Base-by-base conservation (phyloP, 2,888 invertebrate genomes). In the Troides aeacus region DNA sequence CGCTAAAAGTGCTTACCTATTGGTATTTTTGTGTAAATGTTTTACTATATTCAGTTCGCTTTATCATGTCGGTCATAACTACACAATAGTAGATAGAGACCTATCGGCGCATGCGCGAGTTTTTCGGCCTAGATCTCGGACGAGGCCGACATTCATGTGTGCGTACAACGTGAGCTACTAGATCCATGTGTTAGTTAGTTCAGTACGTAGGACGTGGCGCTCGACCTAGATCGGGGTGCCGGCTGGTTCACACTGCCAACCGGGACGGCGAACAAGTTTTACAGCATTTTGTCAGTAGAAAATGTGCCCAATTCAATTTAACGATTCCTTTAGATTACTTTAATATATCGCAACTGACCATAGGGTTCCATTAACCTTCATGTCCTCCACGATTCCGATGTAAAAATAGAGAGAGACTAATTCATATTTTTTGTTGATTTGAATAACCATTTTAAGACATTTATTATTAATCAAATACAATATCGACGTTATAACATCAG, bases 101-200 rank as follows among this genome's bases (percentile, higher is more conserved):
- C 63, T 69, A 72, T 74, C 74, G 74, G 77, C 82, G 85, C 86
- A 85, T 84, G 87, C 86, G 87, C 82, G 83, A 82, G 79, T 84
- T 85, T 84, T 86, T 84, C 79, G 87, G 84, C 88, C 88, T 86
- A 87, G 81, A 84, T 88, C 78, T 78, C 77, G 78, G 79, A 80
- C 79, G 83, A 77, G 82, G 82, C 74, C 79, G 75, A 64, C 67
- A 61, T 58, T 42, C 61, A 69, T 75, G 78, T 77, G 79, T 76
- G 80, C 72, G 72, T 74, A 70, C 72, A 65, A 71, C 65, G 73
- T 72, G 72, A 69, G 72, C 73, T 73, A 73, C 72, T 74, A 75
- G 75, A 75, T 72, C 74, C 23, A 53, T 81, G 84, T 85, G 84
- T 86, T 84, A 67, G 84, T 86, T 84, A 67, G 83, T 81, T 82